These are phyloP conservation scores for Bovichtus variegatus DNA, from an alignment of 2,797 vertebrate species.

Conservation along the genomic window DNA sequence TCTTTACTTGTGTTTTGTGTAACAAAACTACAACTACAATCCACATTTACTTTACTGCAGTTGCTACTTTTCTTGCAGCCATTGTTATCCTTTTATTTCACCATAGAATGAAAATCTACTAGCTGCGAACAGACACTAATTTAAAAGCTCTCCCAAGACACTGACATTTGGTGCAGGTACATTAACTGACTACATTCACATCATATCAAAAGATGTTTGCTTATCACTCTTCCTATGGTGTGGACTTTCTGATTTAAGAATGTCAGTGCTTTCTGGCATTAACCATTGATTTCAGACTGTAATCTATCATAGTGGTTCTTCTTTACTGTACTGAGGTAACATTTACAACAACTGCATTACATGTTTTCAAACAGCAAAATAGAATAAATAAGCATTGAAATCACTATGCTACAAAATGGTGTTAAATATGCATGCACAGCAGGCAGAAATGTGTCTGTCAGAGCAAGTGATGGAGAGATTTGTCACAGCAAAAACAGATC, in stretches of 20 bases:
- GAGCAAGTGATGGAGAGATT: constrained; percentile 11
- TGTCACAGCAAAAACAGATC: constrained; percentile 24
- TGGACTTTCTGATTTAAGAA: neutral
- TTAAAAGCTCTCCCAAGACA: neutral
- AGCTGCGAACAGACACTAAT: neutral
- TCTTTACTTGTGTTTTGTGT: neutral
- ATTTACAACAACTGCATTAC: neutral
- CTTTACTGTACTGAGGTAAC: neutral
- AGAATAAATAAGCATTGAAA: neutral
- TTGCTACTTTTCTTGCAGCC: neutral
- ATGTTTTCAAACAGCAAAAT: neutral
- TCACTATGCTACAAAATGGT: neutral
- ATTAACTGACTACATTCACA: neutral
- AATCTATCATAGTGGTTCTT: neutral
- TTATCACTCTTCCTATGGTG: neutral
- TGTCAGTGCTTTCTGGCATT: neutral
- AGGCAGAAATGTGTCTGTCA: constrained; percentile 1
- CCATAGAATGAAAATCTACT: constrained; percentile 14
- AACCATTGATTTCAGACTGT: neutral
- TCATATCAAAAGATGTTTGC: neutral
- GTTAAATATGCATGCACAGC: constrained; percentile 2
- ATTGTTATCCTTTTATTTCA: constrained; percentile 10
- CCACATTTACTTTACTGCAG: neutral
- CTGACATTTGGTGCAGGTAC: neutral
- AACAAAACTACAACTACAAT: no score